Evolutionary conservation across 2,113 vertebrate genomes (phyloP).

Genomic region (Dasyornis broadbenti): DNA sequence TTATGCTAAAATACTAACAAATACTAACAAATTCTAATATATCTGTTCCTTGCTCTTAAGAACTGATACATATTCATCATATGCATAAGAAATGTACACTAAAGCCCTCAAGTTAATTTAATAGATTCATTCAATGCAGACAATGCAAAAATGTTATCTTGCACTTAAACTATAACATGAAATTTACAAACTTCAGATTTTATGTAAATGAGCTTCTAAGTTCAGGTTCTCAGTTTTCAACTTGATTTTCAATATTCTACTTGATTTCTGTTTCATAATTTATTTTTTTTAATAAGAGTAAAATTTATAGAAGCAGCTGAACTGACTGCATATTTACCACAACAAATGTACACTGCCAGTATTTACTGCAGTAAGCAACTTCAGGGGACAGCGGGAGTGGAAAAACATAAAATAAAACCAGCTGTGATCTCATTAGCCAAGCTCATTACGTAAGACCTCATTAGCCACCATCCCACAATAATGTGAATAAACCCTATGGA

Average conservation of each 20-base stretch:
- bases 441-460: conserved; percentile 59
- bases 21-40: neutral
- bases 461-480: conserved; percentile 29
- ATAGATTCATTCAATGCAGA: neutral
- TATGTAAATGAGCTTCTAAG: neutral
- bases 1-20: neutral
- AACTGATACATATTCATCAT: neutral
- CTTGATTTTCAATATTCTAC: neutral
- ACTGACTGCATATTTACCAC: neutral
- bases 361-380: neutral
- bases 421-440: conserved; percentile 64
- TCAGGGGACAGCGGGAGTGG: neutral
- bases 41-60: neutral
- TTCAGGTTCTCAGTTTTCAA: neutral
- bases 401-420: conserved; percentile 17
- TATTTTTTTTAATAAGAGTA: neutral
- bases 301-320: neutral
- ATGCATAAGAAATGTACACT: rapidly evolving
- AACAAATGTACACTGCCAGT: neutral
- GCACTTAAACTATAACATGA: neutral
- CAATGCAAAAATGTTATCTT: neutral
- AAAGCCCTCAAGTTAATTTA: neutral
- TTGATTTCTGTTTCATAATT: neutral
- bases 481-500: neutral
- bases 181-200: neutral